Evolutionary conservation across 2,888 invertebrate species (phyloP), one percentile per base, ranked within the genome.

Genomic region (Cinara cedri): DNA sequence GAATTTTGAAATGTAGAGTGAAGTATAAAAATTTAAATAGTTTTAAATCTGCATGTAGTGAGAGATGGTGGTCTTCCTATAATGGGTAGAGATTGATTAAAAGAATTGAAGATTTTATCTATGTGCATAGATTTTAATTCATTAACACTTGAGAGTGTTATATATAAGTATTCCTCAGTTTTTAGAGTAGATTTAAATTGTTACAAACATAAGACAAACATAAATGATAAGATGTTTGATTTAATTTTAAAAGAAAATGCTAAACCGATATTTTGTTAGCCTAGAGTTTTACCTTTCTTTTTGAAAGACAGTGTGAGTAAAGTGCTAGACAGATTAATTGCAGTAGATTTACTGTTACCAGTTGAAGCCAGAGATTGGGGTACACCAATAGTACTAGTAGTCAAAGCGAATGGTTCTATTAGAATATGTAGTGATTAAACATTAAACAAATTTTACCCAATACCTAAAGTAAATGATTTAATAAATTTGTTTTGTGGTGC

Each of bases 351-450:
- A 11, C 81, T 84, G 11, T 60, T 66, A 8, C 75, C 78, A 70
- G 82, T 83, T 19, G 80, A 82, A 65, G 75, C 81, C 57, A 81
- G 82, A 46, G 82, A 83, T 54, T 85, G 84, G 84, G 84, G 82
- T 21, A 84, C 84, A 16, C 85, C 85, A 0, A 83, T 86, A 4
- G 55, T 55, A 26, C 24, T 14, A 26, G 26, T 57, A 26, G 83
- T 86, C 1, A 86, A 86, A 81, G 82, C 81, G 13, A 83, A 85
- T 80, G 85, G 84, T 1, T 57, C 80, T 54, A 82, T 85, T 6
- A 68, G 85, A 19, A 3, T 57, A 6, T 57, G 57, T 26, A 26
- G 57, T 14, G 26, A 24, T 8, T 24, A 57, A 11, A 63, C 63
- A 0, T 63, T 44, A 11, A 63, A 63, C 11, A 63, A 42, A 44